Evolutionary conservation across 2,888 invertebrate genomes (phyloP).

Genomic region (Caenorhabditis japonica): DNA sequence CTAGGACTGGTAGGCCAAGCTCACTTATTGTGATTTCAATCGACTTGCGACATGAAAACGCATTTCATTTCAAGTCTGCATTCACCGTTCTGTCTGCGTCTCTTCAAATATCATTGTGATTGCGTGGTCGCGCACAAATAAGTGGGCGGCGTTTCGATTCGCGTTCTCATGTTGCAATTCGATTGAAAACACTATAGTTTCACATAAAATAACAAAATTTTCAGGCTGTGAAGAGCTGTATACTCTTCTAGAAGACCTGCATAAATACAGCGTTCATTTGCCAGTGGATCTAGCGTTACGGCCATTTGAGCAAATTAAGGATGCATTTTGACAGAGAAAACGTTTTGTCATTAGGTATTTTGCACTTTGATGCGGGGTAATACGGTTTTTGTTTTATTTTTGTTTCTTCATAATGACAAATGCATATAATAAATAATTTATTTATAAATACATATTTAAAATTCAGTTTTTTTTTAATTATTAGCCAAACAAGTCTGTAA

Average conservation of each 20-base stretch:
- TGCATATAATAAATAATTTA: background rate
- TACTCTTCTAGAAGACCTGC: conserved; percentile 89
- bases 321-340: conserved; percentile 85
- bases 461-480: background rate
- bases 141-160: too few species aligned
- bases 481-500: conserved; percentile 63
- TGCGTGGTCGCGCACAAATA: too few species aligned
- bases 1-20: conserved; percentile 88
- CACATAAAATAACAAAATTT: too few species aligned
- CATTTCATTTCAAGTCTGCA: too few species aligned
- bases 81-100: too few species aligned
- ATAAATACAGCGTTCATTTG: conserved; percentile 89
- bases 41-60: too few species aligned
- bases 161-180: too few species aligned
- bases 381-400: too few species aligned
- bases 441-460: background rate
- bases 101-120: too few species aligned
- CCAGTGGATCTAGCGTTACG: conserved; percentile 96
- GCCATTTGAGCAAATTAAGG: conserved; percentile 96
- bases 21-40: conserved; percentile 9
- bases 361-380: too few species aligned
- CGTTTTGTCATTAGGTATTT: too few species aligned
- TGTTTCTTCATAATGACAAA: background rate
- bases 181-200: too few species aligned
- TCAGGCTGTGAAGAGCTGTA: conserved; percentile 94